Evolutionary conservation across 1,140 invertebrate genomes (phyloP).

Genomic region (Homalodisca vitripennis): DNA sequence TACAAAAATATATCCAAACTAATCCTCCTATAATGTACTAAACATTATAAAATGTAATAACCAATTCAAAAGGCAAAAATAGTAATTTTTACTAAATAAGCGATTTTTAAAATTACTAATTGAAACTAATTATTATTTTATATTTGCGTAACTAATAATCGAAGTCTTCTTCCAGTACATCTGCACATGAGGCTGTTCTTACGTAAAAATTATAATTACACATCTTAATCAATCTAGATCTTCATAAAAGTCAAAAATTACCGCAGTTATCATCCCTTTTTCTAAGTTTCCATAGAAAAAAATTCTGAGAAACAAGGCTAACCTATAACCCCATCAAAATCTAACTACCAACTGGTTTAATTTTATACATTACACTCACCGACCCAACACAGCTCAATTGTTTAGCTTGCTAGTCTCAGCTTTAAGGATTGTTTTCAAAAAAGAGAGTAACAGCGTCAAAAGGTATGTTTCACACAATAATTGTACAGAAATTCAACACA

Average conservation of each 20-base stretch:
- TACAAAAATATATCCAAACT: background rate
- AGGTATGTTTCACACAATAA: conserved; percentile 12
- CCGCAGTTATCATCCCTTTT: background rate
- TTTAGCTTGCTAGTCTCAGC: conserved; percentile 15
- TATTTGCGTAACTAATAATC: too few species aligned
- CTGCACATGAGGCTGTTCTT: too few species aligned
- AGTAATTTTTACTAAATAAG: background rate
- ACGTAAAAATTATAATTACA: too few species aligned
- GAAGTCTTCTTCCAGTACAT: too few species aligned
- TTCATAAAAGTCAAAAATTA: background rate
- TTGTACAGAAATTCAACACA: conserved; percentile 6
- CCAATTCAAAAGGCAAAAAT: background rate
- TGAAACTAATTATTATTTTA: background rate
- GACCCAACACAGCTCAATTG: conserved; percentile 17
- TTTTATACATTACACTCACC: conserved; percentile 4
- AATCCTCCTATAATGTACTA: background rate
- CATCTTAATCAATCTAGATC: too few species aligned
- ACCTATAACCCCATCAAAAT: background rate
- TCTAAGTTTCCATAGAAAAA: too few species aligned
- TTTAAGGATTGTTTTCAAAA: conserved; percentile 16
- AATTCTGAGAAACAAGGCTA: background rate
- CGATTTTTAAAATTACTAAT: background rate
- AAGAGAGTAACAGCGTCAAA: conserved; percentile 2
- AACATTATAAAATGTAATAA: background rate
- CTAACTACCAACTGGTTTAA: conserved; percentile 6